Base-by-base conservation (phyloP, 2,888 invertebrate genomes). In the Atethmia centrago region DNA sequence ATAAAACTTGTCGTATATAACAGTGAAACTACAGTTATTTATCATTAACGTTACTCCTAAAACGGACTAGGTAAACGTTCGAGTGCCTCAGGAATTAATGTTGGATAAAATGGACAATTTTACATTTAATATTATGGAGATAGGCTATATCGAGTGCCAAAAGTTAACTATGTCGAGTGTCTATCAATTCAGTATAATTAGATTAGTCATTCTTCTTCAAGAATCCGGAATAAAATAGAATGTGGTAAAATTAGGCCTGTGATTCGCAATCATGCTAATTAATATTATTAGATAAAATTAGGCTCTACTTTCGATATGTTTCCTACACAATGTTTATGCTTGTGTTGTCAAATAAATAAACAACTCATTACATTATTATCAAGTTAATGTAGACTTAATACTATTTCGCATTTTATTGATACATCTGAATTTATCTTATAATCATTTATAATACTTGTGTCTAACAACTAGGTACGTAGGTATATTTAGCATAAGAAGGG, bases 1-100 rank as follows among this genome's bases (percentile, higher is more conserved):
- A 87, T 86, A 86, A 83, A 76, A 79, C 79, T 75, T 74, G 87
- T 87, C 77, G 85, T 87, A 88, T 66, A 79, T 87, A 89, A 86
- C 84, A 87, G 87, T 86, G 84, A 86, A 85, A 89, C 84, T 88
- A 90, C 86, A 80, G 83, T 76, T 87, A 88, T 83, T 77, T 82
- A 82, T 84, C 28, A 72, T 79, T 85, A 88, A 89, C 85, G 87
- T 89, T 89, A 90, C 83, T 86, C 87, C 88, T 90, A 87, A 85
- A 85, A 76, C 79, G 87, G 90, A 90, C 88, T 89, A 89, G 90
- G 89, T 87, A 84, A 89, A 89, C 88, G 85, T 86, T 85, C 1
- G 28, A 65, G 61, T 59, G 76, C 68, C 70, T 49, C 85, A 87
- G 85, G 76, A 87, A 86, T 82, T 74, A 84, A 82, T 85, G 76